Conservation (phyloP, 2,888 invertebrate genomes). For the Ptychoptera contaminata region DNA sequence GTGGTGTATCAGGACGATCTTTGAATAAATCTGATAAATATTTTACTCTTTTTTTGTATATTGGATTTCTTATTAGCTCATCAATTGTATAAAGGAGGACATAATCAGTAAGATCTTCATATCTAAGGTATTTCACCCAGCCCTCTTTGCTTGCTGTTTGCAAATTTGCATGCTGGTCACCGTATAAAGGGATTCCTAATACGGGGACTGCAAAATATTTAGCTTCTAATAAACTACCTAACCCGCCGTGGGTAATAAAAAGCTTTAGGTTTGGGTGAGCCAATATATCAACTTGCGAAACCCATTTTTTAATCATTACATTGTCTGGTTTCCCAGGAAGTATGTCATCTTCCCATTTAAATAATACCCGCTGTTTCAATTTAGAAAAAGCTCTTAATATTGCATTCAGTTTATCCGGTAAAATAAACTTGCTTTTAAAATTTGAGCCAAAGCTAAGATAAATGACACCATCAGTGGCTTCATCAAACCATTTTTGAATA, state of each 20-base stretch:
- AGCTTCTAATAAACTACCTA: conserved; percentile 21
- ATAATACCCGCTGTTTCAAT: conserved; percentile 8
- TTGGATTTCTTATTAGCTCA: conserved; percentile 10
- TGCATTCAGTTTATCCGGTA: conserved; percentile 8
- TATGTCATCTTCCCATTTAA: conserved; percentile 12
- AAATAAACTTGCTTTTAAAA: conserved; percentile 19
- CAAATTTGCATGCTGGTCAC: too few relatives aligned
- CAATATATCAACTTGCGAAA: conserved; percentile 35
- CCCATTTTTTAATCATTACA: conserved; percentile 31
- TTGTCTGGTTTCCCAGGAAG: conserved; percentile 27
- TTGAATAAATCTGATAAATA: conserved; percentile 28
- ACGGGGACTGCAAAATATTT: conserved; percentile 21
- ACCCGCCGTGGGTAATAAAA: conserved; percentile 23
- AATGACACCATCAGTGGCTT: conserved; percentile 30
- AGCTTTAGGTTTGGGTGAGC: conserved; percentile 18
- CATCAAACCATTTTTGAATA: conserved; percentile 27
- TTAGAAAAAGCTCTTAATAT: conserved; percentile 7
- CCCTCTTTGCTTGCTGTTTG: conserved; percentile 28
- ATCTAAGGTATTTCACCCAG: conserved; percentile 25
- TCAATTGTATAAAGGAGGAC: conserved; percentile 15
- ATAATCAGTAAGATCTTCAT: conserved; percentile 20
- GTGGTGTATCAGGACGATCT: conserved; percentile 31
- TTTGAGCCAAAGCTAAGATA: conserved; percentile 34
- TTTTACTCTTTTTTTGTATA: conserved; percentile 17
- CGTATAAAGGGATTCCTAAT: conserved; percentile 19